Conservation (phyloP, 2,888 invertebrate genomes). For the Labia minor region DNA sequence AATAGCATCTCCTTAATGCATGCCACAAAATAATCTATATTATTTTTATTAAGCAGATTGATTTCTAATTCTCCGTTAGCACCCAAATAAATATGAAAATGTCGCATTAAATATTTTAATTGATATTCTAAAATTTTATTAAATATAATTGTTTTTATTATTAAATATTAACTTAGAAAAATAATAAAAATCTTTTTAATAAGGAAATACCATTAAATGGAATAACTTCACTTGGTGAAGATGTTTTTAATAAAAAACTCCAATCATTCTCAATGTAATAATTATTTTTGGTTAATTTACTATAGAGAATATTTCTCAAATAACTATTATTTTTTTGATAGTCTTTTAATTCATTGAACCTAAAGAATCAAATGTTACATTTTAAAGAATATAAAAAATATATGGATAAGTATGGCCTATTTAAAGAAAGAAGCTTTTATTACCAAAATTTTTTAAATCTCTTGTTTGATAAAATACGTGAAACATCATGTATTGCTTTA, state of each 20-base stretch:
- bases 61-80: neutral
- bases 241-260: neutral
- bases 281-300: neutral
- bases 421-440: no score
- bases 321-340: neutral
- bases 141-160: neutral
- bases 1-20: neutral
- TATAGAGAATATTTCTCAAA: neutral
- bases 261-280: neutral
- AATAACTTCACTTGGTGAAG: neutral
- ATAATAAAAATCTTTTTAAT: no score
- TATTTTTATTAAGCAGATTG: neutral
- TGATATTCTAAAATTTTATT: neutral
- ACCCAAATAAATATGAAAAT: neutral
- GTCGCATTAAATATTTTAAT: neutral
- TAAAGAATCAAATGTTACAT: neutral
- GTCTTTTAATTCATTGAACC: neutral
- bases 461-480: no score
- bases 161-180: no score
- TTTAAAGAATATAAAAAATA: no score
- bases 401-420: no score
- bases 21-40: neutral
- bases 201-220: neutral
- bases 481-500: no score
- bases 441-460: no score